Conservation (phyloP, 1,140 invertebrate species). For the Calephelis nemesis region DNA sequence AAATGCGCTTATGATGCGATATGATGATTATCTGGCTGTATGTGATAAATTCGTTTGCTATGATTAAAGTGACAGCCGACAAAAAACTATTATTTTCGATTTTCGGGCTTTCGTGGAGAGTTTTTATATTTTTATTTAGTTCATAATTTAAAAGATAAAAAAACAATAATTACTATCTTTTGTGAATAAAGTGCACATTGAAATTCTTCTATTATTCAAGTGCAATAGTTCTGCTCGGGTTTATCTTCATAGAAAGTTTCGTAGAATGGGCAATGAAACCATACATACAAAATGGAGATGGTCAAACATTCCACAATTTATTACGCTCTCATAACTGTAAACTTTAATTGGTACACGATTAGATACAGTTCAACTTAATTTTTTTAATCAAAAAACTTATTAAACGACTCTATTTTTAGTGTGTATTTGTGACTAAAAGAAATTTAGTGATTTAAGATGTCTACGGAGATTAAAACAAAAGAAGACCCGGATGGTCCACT, state of each 20-base stretch:
- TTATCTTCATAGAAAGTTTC: conserved; percentile 19
- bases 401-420: background rate
- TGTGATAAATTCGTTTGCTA: background rate
- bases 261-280: conserved; percentile 33
- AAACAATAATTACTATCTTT: conserved; percentile 3
- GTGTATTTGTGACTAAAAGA: background rate
- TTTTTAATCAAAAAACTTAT: background rate
- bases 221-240: background rate
- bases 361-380: conserved; percentile 4
- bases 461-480: conserved; percentile 1
- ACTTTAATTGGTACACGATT: conserved; percentile 7
- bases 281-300: conserved; percentile 31
- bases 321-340: conserved; percentile 15
- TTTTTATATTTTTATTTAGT: background rate
- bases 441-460: background rate
- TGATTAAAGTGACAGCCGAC: background rate
- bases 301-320: conserved; percentile 18
- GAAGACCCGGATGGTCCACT: background rate
- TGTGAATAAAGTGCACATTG: conserved; percentile 2
- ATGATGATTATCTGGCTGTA: background rate
- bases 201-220: background rate
- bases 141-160: background rate
- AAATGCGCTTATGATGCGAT: no score
- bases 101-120: conserved; percentile 21
- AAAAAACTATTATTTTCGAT: conserved; percentile 22